phyloP scores from a whole-genome alignment of 2,797 vertebrate species.

The Acipenser ruthenus region DNA sequence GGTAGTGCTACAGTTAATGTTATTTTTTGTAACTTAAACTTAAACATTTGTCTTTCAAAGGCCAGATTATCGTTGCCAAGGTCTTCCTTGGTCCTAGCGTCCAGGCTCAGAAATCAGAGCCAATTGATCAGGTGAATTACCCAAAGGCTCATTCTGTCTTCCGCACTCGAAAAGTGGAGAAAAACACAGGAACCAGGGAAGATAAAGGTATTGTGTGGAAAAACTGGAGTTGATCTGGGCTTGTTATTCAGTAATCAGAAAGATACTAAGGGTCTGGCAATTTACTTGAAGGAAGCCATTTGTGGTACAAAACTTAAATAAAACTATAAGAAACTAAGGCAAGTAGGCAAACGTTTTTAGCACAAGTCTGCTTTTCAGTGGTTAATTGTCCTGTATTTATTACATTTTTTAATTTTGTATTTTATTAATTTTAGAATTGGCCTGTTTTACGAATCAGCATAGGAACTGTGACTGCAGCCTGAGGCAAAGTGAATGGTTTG shows the following conservation, averaged over 20 bases:
- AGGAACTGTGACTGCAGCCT: constrained; percentile 46
- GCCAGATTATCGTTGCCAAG: constrained; percentile 65
- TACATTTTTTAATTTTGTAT: no score
- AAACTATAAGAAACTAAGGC: no score
- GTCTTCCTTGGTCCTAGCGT: constrained; percentile 66
- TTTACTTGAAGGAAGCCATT: no score
- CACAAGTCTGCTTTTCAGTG: no score
- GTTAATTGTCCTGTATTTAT: no score
- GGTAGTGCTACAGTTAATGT: no score
- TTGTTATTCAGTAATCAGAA: background rate
- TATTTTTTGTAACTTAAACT: no score
- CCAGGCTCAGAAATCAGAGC: constrained; percentile 42
- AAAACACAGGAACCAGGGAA: constrained; percentile 21
- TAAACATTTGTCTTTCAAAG: constrained; percentile 30
- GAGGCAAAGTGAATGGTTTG: constrained; percentile 62
- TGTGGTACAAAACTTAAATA: no score
- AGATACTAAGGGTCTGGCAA: no score
- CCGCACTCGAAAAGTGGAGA: constrained; percentile 37
- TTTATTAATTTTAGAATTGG: constrained; percentile 32
- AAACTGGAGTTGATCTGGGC: background rate
- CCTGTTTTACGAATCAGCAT: constrained; percentile 26
- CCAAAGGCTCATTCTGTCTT: constrained; percentile 63
- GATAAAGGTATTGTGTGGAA: constrained; percentile 19
- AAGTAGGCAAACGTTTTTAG: no score
- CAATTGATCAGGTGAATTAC: constrained; percentile 43